phyloP scores from a whole-genome alignment of 2,113 vertebrate species.

The Brienomyrus brachyistius region DNA sequence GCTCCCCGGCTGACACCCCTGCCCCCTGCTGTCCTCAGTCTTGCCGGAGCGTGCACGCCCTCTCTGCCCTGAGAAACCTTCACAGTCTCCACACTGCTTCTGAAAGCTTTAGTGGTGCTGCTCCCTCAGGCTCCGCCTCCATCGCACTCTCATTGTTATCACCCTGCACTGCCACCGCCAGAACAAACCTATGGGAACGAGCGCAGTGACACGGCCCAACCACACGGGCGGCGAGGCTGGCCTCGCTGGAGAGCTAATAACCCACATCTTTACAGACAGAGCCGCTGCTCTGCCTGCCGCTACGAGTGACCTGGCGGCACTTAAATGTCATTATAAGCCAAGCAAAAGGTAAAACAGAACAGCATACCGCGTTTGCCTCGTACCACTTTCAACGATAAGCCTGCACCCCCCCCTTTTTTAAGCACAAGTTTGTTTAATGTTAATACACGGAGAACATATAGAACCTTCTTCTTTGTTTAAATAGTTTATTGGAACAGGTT shows the following conservation, averaged over 20 bases:
- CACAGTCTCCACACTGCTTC: slow-evolving; percentile 52
- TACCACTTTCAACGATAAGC: neutral
- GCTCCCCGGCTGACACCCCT: slow-evolving; percentile 56
- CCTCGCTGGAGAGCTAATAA: neutral
- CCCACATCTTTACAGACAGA: neutral
- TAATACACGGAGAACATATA: neutral
- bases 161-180: slow-evolving; percentile 34
- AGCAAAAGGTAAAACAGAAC: neutral
- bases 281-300: neutral
- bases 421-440: neutral
- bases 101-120: slow-evolving; percentile 54
- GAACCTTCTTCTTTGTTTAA: neutral
- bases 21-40: slow-evolving; percentile 47
- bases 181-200: slow-evolving; percentile 7
- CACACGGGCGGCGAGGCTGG: neutral
- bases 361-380: neutral
- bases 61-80: slow-evolving; percentile 44
- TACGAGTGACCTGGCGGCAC: too few relatives aligned
- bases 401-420: neutral
- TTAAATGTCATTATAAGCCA: neutral
- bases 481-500: neutral
- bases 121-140: slow-evolving; percentile 24
- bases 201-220: neutral
- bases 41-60: slow-evolving; percentile 45
- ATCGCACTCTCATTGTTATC: slow-evolving; percentile 29